Evolutionary conservation across 1,140 invertebrate species (phyloP).

Genomic region (Cylas formicarius): DNA sequence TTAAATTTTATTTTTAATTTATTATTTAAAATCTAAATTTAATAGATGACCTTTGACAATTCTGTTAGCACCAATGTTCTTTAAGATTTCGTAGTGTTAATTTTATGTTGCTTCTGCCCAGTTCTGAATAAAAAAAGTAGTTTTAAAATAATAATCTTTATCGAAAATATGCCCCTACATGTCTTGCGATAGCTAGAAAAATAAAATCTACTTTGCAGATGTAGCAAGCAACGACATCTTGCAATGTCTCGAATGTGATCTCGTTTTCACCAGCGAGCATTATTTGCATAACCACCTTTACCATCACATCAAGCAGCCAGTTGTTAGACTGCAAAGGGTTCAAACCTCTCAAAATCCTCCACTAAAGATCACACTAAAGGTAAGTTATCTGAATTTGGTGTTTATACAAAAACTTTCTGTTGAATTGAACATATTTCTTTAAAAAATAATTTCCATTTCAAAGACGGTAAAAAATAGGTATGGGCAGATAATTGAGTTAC

Average conservation of each 20-base stretch:
- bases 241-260: constrained; percentile 32
- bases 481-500: too few relatives aligned
- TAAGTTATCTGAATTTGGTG: too few relatives aligned
- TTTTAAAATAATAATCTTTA: not conserved
- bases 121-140: constrained; percentile 4
- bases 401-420: too few relatives aligned
- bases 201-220: too few relatives aligned
- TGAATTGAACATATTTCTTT: too few relatives aligned
- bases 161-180: constrained; percentile 12
- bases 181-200: too few relatives aligned
- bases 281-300: constrained; percentile 32
- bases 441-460: too few relatives aligned
- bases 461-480: too few relatives aligned
- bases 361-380: constrained; percentile 35
- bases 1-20: not conserved
- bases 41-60: too few relatives aligned
- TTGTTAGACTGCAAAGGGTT: constrained; percentile 24
- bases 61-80: not conserved
- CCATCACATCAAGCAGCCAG: constrained; percentile 34
- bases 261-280: constrained; percentile 30
- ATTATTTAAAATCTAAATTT: too few relatives aligned
- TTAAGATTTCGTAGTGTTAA: not conserved
- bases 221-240: too few relatives aligned
- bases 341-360: constrained; percentile 24
- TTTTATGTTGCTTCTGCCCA: not conserved